A percentile compares a stretch with the other conserved stretches of the same genome.
These are phyloP conservation scores for Theretra japonica DNA, from an alignment of 2,888 invertebrate species.

Conservation along the genomic window DNA sequence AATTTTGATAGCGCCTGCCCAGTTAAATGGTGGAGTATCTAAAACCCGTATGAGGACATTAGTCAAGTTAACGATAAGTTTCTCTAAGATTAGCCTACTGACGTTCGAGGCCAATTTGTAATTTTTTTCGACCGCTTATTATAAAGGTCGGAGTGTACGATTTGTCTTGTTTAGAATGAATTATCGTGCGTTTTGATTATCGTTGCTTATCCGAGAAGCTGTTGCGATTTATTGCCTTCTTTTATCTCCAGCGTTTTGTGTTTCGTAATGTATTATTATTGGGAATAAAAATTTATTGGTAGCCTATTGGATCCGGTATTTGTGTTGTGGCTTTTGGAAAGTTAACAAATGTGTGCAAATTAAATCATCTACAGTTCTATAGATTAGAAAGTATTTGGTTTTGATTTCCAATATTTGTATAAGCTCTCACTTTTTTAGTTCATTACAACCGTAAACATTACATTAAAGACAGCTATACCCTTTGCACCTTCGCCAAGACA, in stretches of 20 bases:
- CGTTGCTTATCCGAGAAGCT: slow-evolving; percentile 43
- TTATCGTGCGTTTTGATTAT: slow-evolving; percentile 52
- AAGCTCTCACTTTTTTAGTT: not conserved
- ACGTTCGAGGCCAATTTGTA: slow-evolving; percentile 60
- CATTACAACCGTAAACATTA: no score
- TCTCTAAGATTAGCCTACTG: slow-evolving; percentile 64
- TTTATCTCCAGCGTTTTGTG: slow-evolving; percentile 15
- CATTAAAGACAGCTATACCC: no score
- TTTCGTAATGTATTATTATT: slow-evolving; percentile 24
- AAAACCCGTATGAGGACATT: slow-evolving; percentile 69
- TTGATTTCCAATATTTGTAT: not conserved
- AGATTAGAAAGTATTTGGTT: not conserved
- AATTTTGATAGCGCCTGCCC: slow-evolving; percentile 70
- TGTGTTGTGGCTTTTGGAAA: not conserved
- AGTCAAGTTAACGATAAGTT: slow-evolving; percentile 69
- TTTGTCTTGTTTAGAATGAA: slow-evolving; percentile 58
- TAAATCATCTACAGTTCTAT: not conserved
- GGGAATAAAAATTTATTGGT: slow-evolving; percentile 25
- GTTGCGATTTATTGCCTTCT: slow-evolving; percentile 42
- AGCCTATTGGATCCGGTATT: slow-evolving; percentile 5
- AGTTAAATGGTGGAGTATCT: slow-evolving; percentile 72
- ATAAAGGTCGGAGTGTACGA: slow-evolving; percentile 68
- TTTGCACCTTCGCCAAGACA: no score
- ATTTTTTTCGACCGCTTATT: slow-evolving; percentile 56
- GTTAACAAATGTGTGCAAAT: slow-evolving; percentile 1